phyloP scores from a whole-genome alignment of 1,140 invertebrate species.

The Yoshiicerus persimilis region DNA sequence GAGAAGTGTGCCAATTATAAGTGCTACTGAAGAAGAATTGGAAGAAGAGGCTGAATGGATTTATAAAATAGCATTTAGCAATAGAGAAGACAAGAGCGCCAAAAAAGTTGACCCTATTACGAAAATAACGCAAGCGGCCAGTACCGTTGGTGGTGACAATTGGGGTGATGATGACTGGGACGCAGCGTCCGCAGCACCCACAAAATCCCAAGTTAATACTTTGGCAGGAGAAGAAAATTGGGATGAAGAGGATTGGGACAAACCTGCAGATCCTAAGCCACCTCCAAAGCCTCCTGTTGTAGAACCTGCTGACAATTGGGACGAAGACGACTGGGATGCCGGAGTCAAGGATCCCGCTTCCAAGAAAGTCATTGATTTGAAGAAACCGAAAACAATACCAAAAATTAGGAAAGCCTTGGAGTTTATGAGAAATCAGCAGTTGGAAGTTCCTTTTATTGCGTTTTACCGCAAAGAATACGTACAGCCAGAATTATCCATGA shows the following conservation, averaged over 20 bases:
- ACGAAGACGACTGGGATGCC: slow-evolving; percentile 29
- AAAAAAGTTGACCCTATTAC: neutral
- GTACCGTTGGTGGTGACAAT: neutral
- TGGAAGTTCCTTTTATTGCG: slow-evolving; percentile 97
- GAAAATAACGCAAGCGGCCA: neutral
- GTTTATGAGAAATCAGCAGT: slow-evolving; percentile 91
- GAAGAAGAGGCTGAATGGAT: slow-evolving; percentile 98
- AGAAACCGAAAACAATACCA: slow-evolving; percentile 65
- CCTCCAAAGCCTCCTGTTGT: neutral
- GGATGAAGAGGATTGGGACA: slow-evolving; percentile 36
- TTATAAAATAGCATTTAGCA: slow-evolving; percentile 86
- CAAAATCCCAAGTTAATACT: neutral
- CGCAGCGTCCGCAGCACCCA: neutral
- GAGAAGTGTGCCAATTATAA: slow-evolving; percentile 75
- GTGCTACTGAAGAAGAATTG: slow-evolving; percentile 82
- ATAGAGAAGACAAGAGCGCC: slow-evolving; percentile 3
- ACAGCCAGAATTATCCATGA: slow-evolving; percentile 88
- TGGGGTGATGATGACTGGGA: slow-evolving; percentile 30
- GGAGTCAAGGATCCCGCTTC: neutral
- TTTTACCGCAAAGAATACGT: slow-evolving; percentile 99
- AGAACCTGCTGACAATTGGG: neutral
- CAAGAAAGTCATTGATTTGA: neutral
- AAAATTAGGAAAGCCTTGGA: slow-evolving; percentile 94
- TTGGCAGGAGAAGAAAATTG: slow-evolving; percentile 29
- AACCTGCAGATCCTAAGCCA: neutral